Base-by-base conservation (phyloP, 1,140 invertebrate species). In the Heliconius eleuchia region DNA sequence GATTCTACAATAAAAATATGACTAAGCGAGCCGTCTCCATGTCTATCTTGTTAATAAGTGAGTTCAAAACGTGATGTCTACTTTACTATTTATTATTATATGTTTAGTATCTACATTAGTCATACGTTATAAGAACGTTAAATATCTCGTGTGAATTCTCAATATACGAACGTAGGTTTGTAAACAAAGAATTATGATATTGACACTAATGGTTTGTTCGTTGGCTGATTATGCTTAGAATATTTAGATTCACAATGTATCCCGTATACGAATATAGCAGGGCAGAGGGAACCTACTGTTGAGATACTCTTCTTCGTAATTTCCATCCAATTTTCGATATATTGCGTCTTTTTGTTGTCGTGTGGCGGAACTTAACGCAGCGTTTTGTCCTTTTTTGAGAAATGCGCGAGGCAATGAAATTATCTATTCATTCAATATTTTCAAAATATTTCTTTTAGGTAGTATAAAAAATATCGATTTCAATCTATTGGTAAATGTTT, bases 111-210 rank as follows among this genome's bases (percentile, higher is more conserved):
- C 18, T 34, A n/a, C 27, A 50, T 76, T 76, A 70, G 74, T 74
- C 60, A 76, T 27, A 57, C 23, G 39, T n/a, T 23, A 71, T n/a
- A 55, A 71, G 70, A 72, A 77, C 60, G 50, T 71, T 37, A 42
- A 57, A 73, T 46, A 46, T n/a, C 30, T n/a, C 34, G 73, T 79
- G 78, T 52, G 74, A 79, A 70, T 72, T 75, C 23, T 70, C 50
- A 75, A 71, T 46, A 57, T 23, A 57, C 9, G n/a, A 2, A 27
- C 18, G n/a, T 9, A 23, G 23, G 55, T 71, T 71, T 78, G 78
- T 79, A 79, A 52, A 79, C 52, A 78, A 78, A 73, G 71, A 57
- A 30, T 66, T 55, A 19, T 75, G 46, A 66, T 66, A 30, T 66
- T 27, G 27, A 66, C 60, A 27, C 16, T 66, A 74, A 46, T 55